Evolutionary conservation across 2,888 invertebrate genomes (phyloP).

Genomic region (Hydroisotoma schaefferi): DNA sequence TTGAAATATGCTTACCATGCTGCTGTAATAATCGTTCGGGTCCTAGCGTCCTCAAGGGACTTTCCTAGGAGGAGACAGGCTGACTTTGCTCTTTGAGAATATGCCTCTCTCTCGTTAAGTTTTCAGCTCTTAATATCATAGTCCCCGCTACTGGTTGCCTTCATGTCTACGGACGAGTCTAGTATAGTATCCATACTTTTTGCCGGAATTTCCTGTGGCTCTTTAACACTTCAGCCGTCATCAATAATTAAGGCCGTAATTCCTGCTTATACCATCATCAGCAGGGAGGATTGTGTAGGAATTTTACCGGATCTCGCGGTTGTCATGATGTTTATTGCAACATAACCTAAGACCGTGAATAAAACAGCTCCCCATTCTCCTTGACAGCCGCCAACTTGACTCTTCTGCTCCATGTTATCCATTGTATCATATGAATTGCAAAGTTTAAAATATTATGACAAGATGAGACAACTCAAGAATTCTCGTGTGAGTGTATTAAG

Average conservation of each 20-base stretch:
- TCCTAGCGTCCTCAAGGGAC: too few species aligned
- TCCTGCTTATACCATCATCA: too few species aligned
- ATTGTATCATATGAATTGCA: too few species aligned
- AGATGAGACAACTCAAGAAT: background rate
- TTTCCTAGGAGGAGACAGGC: too few species aligned
- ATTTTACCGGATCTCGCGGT: too few species aligned
- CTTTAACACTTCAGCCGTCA: conserved; percentile 4
- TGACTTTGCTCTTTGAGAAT: too few species aligned
- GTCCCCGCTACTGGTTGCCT: background rate
- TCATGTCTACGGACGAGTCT: background rate
- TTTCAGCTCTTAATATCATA: too few species aligned
- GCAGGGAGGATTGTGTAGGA: too few species aligned
- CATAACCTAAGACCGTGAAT: background rate
- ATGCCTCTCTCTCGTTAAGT: background rate
- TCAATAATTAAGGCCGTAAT: conserved; percentile 11
- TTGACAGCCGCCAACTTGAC: background rate
- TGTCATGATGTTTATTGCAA: too few species aligned
- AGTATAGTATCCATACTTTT: conserved; percentile 4
- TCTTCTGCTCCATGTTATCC: background rate
- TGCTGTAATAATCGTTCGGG: too few species aligned
- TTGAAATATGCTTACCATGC: too few species aligned
- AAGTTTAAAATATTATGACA: conserved; percentile 1
- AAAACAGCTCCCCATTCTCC: background rate
- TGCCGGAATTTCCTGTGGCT: background rate
- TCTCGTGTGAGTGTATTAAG: conserved; percentile 4